A percentile compares a stretch with the other conserved stretches of the same genome.
These are phyloP conservation scores for Adineta ricciae DNA, from an alignment of 2,888 invertebrate species.

Conservation along the genomic window DNA sequence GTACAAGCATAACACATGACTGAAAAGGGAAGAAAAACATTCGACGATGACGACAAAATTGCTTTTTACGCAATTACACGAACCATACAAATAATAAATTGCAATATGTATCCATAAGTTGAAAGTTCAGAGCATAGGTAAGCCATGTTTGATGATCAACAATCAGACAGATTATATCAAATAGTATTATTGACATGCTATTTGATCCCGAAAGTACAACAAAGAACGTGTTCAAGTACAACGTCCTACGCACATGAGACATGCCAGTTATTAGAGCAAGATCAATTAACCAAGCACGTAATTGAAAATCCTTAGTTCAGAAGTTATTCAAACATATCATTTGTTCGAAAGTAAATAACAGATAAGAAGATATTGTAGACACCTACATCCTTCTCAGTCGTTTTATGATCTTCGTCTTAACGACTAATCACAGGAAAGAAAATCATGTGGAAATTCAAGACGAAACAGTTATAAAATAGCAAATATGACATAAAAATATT, in stretches of 20 bases:
- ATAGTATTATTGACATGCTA: neutral
- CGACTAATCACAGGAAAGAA: neutral
- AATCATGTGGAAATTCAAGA: neutral
- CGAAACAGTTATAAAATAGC: neutral
- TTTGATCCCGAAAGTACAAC: neutral
- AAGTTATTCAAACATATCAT: neutral
- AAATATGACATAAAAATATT: neutral
- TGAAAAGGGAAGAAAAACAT: neutral
- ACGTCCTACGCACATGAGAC: neutral
- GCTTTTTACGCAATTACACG: no score
- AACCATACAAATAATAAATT: no score
- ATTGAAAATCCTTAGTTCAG: neutral
- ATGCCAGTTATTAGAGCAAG: neutral
- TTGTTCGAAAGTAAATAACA: neutral
- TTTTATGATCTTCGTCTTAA: no score
- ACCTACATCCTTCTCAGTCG: neutral
- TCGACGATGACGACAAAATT: neutral
- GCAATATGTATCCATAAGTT: no score
- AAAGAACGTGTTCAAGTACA: neutral
- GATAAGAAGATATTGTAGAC: neutral
- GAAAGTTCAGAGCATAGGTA: no score
- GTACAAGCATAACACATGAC: neutral
- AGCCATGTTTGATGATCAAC: no score
- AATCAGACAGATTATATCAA: no score
- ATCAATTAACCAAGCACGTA: neutral